Base-by-base conservation (phyloP, 2,797 vertebrate genomes). In the Molossus alvarezi region DNA sequence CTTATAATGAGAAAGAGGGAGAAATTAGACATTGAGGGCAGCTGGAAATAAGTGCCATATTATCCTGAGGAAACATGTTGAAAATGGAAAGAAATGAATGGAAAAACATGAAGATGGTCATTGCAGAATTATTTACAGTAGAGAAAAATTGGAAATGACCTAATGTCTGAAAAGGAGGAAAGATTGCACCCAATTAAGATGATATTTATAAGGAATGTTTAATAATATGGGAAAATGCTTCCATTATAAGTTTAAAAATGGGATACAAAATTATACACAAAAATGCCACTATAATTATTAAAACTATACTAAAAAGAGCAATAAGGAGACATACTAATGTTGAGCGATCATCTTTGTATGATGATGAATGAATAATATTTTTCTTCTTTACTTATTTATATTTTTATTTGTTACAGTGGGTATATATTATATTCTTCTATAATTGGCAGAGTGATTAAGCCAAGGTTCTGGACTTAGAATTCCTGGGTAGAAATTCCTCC, bases 401-500 rank as follows among this genome's bases (percentile, higher is more conserved):
- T 84, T 91, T 83, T 83, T 75, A 65, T 45, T 76, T 88, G 58
- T 77, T 92, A 65, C 58, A 33, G 48, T 64, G n/a, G 37, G 21
- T 84, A n/a, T 17, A 15, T 55, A 25, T 76, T 91, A 33, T 33
- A 33, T 33, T 25, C 57, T 82, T 53, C 21, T 33, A n/a, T 25
- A 91, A 65, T 75, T 76, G 84, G 41, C 72, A 64, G 45, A 60
- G 27, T 48, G 33, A 51, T 29, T 71, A 76, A 64, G n/a, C 17
- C 37, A 71, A 29, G 53, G 18, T 27, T 67, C 37, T 76, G 60
- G 71, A 84, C 29, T 67, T 33, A 65, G 51, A 41, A 37, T 65
- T 27, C 6, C 13, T 65, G 20, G 48, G 13, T 58, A 67, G 60
- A 92, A 85, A 92, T 69, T 58, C 20, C 72, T 92, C 51, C 51